These are phyloP conservation scores for Anadara kagoshimensis DNA, from an alignment of 1,140 invertebrate species.

Conservation along the genomic window DNA sequence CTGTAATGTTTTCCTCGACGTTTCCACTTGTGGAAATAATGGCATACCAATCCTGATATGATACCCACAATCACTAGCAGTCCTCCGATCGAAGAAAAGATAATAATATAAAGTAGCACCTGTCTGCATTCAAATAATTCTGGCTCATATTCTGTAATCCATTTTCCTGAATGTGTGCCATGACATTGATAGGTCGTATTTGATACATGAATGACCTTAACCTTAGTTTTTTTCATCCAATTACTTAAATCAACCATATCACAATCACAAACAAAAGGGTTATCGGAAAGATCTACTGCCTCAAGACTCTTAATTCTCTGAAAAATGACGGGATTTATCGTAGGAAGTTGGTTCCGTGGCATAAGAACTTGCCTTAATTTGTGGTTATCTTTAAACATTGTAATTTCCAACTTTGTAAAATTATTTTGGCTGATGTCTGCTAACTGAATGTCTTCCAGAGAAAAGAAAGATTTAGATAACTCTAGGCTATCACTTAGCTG, in stretches of 20 bases:
- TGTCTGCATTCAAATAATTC: constrained; percentile 47
- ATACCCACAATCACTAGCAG: constrained; percentile 41
- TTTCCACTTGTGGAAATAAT: constrained; percentile 38
- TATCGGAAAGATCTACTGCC: constrained; percentile 57
- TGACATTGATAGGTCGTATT: constrained; percentile 44
- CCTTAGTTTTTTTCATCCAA: constrained; percentile 51
- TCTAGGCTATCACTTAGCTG: constrained; percentile 27
- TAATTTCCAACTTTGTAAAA: constrained; percentile 38
- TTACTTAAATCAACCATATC: constrained; percentile 49
- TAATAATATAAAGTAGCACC: constrained; percentile 37
- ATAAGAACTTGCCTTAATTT: constrained; percentile 44
- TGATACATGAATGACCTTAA: constrained; percentile 35
- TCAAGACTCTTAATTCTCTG: constrained; percentile 41
- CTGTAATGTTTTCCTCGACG: not conserved
- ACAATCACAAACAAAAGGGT: constrained; percentile 62
- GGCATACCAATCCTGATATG: constrained; percentile 41
- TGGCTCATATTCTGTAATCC: constrained; percentile 34
- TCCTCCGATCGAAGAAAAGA: constrained; percentile 47
- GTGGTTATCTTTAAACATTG: constrained; percentile 33
- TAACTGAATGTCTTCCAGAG: constrained; percentile 37
- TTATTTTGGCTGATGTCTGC: constrained; percentile 60
- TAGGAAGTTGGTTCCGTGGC: constrained; percentile 41
- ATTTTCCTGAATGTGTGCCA: constrained; percentile 37
- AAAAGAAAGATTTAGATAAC: constrained; percentile 34
- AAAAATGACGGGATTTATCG: constrained; percentile 42